phyloP scores from a whole-genome alignment of 2,888 invertebrate genomes.

The Pristionchus entomophagus region DNA sequence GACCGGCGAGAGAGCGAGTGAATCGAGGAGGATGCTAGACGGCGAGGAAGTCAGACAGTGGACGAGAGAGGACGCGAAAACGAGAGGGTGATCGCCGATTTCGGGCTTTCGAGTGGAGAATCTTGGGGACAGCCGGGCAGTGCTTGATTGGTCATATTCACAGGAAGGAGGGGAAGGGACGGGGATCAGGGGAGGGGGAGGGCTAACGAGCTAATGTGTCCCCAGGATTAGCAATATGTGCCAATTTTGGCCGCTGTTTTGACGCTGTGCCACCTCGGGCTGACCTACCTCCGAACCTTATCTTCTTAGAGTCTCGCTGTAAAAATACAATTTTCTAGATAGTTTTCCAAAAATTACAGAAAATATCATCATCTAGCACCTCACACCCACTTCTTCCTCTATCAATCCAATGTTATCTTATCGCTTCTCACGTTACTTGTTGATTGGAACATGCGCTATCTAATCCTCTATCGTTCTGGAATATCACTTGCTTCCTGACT shows the following conservation, averaged over 20 bases:
- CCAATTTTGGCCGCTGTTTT: slow-evolving; percentile 9
- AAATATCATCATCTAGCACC: too few species aligned
- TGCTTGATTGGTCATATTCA: slow-evolving; percentile 30
- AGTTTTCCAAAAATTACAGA: too few species aligned
- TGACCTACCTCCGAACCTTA: background rate
- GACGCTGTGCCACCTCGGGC: background rate
- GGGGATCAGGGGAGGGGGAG: background rate
- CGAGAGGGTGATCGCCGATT: background rate
- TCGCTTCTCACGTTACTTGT: background rate
- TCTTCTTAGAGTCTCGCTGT: too few species aligned
- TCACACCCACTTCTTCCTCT: background rate
- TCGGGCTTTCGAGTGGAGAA: background rate
- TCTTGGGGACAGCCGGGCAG: slow-evolving; percentile 21
- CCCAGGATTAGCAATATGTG: background rate
- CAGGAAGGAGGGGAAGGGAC: background rate
- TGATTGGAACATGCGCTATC: background rate
- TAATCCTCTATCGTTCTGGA: background rate
- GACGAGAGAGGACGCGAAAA: background rate
- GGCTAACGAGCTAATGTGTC: slow-evolving; percentile 22
- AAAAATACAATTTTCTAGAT: too few species aligned
- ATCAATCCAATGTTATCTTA: background rate
- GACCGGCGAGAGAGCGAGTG: background rate
- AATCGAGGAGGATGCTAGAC: too few species aligned
- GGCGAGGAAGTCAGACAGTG: too few species aligned
- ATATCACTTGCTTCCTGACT: too few species aligned